Percentiles rank a stretch among this genome's conserved stretches.
phyloP scores from a whole-genome alignment of 2,797 vertebrate genomes.

The Luscinia megarhynchos region DNA sequence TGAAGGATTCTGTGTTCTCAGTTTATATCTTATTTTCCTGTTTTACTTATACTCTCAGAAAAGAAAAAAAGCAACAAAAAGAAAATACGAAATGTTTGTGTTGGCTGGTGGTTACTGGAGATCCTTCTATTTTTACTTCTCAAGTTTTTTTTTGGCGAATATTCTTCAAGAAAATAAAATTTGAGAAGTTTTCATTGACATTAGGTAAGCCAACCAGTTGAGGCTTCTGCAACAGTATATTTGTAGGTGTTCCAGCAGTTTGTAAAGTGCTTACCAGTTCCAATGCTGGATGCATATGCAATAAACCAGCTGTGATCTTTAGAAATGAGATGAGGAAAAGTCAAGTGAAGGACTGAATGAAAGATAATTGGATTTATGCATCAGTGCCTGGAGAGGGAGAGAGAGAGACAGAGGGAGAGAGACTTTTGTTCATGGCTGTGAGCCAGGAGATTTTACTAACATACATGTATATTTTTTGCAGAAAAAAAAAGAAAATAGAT shows the following conservation, averaged over 20 bases:
- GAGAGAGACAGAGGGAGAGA: neutral
- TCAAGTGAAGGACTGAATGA: slow-evolving; percentile 19
- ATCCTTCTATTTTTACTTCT: neutral
- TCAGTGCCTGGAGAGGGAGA: neutral
- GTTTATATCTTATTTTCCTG: neutral
- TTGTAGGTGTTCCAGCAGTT: neutral
- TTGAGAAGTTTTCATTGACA: neutral
- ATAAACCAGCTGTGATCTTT: neutral
- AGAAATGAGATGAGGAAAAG: slow-evolving; percentile 7
- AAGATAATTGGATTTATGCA: slow-evolving; percentile 28
- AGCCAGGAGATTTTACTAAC: neutral
- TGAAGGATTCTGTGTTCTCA: neutral
- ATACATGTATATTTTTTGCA: neutral
- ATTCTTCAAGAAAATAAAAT: neutral
- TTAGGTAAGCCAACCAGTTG: neutral
- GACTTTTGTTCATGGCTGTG: neutral
- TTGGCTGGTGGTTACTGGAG: neutral
- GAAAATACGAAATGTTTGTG: neutral
- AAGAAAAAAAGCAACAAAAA: neutral
- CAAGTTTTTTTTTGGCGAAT: neutral
- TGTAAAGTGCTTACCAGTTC: neutral
- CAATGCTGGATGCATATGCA: neutral
- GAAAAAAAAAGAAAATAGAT: neutral
- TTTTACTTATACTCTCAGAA: neutral
- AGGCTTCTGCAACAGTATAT: neutral